Percentiles rank a stretch among this genome's conserved stretches.
Evolutionary conservation across 2,888 invertebrate genomes (phyloP).

Genomic region (Belgica antarctica): DNA sequence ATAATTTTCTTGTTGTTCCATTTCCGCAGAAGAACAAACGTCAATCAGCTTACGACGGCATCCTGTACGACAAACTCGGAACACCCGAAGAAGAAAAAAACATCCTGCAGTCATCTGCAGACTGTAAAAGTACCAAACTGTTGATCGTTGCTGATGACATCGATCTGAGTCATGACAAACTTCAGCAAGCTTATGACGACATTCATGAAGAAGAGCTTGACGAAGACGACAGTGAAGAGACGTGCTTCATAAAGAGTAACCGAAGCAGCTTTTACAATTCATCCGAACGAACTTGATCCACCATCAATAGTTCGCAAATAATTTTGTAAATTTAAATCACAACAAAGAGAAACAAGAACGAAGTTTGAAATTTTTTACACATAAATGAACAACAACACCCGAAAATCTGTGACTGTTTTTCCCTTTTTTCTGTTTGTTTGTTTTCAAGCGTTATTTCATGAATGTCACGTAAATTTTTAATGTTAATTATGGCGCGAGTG

Average conservation of each 20-base stretch:
- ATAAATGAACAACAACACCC: neutral
- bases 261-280: slow-evolving; percentile 30
- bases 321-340: slow-evolving; percentile 8
- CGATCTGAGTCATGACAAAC: neutral
- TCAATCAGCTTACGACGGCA: slow-evolving; percentile 23
- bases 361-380: slow-evolving; percentile 24
- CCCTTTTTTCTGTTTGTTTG: too few species aligned
- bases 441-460: neutral
- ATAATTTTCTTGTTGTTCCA: too few species aligned
- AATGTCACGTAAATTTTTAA: slow-evolving; percentile 23
- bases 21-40: slow-evolving; percentile 32
- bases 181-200: neutral
- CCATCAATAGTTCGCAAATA: slow-evolving; percentile 23
- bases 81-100: neutral
- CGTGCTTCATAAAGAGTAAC: slow-evolving; percentile 16
- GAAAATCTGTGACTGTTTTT: slow-evolving; percentile 18
- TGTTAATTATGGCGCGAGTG: slow-evolving; percentile 25
- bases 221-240: slow-evolving; percentile 23
- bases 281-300: slow-evolving; percentile 42
- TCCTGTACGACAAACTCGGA: slow-evolving; percentile 31
- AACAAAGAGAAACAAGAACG: neutral
- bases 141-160: neutral
- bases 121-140: slow-evolving; percentile 1
- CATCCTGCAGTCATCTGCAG: neutral
- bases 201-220: slow-evolving; percentile 24